Percentiles rank a stretch among this genome's conserved stretches.
Conservation (phyloP, 2,797 vertebrate species). For the Choloepus didactylus region DNA sequence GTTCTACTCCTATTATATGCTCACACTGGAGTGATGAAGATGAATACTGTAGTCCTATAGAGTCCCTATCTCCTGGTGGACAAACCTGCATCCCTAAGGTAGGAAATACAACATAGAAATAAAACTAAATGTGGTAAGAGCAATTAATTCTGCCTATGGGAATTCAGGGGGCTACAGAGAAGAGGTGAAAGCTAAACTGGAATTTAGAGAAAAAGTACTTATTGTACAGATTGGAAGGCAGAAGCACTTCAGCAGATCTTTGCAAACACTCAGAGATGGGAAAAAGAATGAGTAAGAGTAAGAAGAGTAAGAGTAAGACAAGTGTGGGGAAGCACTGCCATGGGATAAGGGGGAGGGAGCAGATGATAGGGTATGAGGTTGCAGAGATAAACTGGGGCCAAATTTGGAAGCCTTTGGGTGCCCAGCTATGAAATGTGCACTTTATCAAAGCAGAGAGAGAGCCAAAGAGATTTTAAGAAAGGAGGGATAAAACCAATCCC, state of each 20-base stretch:
- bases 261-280: not conserved
- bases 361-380: not conserved
- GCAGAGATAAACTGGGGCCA: too few relatives aligned
- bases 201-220: not conserved
- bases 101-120: not conserved
- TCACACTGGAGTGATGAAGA: not conserved
- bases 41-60: not conserved
- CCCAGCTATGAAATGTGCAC: not conserved
- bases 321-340: fast-evolving
- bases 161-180: not conserved
- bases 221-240: not conserved
- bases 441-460: not conserved
- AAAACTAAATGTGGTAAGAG: not conserved
- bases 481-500: not conserved
- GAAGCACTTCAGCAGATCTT: not conserved
- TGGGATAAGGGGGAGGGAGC: too few relatives aligned
- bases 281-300: not conserved
- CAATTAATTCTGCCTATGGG: not conserved
- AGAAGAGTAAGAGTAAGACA: too few relatives aligned
- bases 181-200: not conserved
- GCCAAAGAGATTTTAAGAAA: not conserved
- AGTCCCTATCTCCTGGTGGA: not conserved
- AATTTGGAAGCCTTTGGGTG: not conserved
- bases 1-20: not conserved
- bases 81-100: not conserved